phyloP scores from a whole-genome alignment of 2,797 vertebrate genomes.

The Rhadinocentrus ornatus region DNA sequence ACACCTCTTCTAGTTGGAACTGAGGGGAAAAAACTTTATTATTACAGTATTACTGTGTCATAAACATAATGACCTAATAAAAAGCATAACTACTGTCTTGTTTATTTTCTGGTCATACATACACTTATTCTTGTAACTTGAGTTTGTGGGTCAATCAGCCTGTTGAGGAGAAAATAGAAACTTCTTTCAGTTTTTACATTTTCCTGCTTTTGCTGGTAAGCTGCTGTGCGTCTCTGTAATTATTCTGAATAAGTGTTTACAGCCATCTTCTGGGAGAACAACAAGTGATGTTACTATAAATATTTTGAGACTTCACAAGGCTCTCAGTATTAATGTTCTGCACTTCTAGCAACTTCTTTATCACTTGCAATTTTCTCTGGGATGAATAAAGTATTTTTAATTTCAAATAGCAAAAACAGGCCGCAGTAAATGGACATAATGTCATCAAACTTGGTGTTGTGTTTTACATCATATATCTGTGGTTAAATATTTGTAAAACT shows the following conservation, averaged over 20 bases:
- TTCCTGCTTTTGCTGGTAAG: neutral
- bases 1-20: conserved; percentile 92
- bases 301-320: neutral
- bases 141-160: conserved; percentile 98
- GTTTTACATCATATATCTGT: too few species aligned
- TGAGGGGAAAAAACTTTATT: conserved; percentile 51
- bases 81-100: neutral
- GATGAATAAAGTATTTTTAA: too few species aligned
- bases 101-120: conserved; percentile 77
- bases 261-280: neutral
- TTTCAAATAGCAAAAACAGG: too few species aligned
- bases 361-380: too few species aligned
- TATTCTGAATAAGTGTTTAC: neutral
- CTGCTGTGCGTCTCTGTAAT: neutral
- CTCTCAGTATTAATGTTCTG: neutral
- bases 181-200: neutral
- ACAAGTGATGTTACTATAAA: neutral
- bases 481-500: too few species aligned
- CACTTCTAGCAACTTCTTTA: too few species aligned
- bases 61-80: neutral
- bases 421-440: too few species aligned
- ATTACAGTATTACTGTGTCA: neutral
- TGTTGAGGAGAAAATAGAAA: conserved; percentile 60
- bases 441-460: too few species aligned
- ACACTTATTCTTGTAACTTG: conserved; percentile 95